A percentile compares a stretch with the other conserved stretches of the same genome.
These are phyloP conservation scores for Anabas testudineus DNA, from an alignment of 2,797 vertebrate species.

Conservation along the genomic window DNA sequence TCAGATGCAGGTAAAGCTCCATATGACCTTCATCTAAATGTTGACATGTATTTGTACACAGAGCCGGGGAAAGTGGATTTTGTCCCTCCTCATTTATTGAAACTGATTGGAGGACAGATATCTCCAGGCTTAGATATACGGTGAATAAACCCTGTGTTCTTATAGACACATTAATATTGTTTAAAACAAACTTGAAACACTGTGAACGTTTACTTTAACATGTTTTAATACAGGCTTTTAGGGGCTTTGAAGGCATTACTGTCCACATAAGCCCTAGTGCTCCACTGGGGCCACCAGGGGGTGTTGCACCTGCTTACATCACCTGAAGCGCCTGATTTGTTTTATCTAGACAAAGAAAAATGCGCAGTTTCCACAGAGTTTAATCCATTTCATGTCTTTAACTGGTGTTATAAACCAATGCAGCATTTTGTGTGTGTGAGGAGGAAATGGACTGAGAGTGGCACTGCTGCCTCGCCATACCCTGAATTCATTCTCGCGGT, in stretches of 20 bases:
- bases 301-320: conserved; percentile 28
- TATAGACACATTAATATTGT: too few relatives aligned
- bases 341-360: conserved; percentile 2
- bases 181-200: not conserved
- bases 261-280: not conserved
- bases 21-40: too few relatives aligned
- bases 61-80: too few relatives aligned
- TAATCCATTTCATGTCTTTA: conserved; percentile 7
- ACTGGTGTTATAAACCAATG: not conserved
- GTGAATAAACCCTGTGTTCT: too few relatives aligned
- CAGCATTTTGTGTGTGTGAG: conserved; percentile 2
- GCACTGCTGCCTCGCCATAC: conserved; percentile 74
- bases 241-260: conserved; percentile 2
- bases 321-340: conserved; percentile 1
- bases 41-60: too few relatives aligned
- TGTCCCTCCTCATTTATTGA: too few relatives aligned
- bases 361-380: conserved; percentile 16
- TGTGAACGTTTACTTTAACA: not conserved
- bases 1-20: too few relatives aligned
- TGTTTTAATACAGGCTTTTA: not conserved
- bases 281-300: conserved; percentile 37
- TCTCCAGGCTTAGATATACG: too few relatives aligned
- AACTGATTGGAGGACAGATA: too few relatives aligned
- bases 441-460: conserved; percentile 31
- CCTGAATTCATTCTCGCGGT: conserved; percentile 99